Evolutionary conservation across 2,113 vertebrate genomes (phyloP), one percentile per base, ranked within the genome.

Genomic region (Anas platyrhynchos): DNA sequence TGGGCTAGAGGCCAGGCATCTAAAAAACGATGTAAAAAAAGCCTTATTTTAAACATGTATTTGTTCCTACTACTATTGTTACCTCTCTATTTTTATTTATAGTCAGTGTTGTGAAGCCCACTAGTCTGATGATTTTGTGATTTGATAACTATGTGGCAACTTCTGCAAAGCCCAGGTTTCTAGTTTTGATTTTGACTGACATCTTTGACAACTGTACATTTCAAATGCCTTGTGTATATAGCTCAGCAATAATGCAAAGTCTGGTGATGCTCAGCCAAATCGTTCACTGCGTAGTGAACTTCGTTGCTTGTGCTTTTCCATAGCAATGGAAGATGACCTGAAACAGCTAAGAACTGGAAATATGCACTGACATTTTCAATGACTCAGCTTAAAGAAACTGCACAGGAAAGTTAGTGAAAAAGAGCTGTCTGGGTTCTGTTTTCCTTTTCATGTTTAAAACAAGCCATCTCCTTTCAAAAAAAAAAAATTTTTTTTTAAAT

Each of bases 171-270:
- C 74, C 87, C 58, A 63, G 41, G 52, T 68, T 89, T 83, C 32
- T 91, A 63, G 86, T 17, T 94, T 95, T 86, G 54, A 54, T 90
- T 87, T 89, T 87, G 73, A 92, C 59, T 67, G 20, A 41, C 31
- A 23, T 50, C 69, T 96, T 96, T 82, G 71, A 95, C 86, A 94
- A 80, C 55, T 78, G 76, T 79, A 68, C 86, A 91, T 96, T 96
- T 95, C 67, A 94, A 78, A 94, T 91, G 86, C 90, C 96, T 97
- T 95, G 85, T 66, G 23, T 96, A 81, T 74, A 85, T 93, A 94
- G 69, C 68, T 96, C 66, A 91, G 78, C 83, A 88, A 66, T 93
- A 96, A 82, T 59, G 34, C 67, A 46, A 79, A 89, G 73, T 80
- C 62, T 94, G 68, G 61, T 94, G 82, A 78, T 89, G 84, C 85